Base-by-base conservation (phyloP, 2,888 invertebrate species). In the Amblyjoppa proteus region DNA sequence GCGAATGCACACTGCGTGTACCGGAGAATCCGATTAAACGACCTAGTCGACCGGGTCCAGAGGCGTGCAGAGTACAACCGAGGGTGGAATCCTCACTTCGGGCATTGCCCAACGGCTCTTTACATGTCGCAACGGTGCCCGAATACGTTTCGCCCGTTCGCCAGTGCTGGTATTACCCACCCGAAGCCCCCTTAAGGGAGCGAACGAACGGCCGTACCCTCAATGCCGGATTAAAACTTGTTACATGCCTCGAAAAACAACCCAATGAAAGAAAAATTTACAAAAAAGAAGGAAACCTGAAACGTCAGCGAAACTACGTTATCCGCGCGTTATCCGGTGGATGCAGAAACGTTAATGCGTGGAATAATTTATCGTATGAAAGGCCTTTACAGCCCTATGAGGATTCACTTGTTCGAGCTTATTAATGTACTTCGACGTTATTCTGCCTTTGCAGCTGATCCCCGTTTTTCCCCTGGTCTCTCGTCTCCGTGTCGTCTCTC, bases 391-490 rank as follows among this genome's bases (percentile, higher is more conserved):
- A 28, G 9, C 38, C 38, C 68, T 49, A 38, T 51, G 25, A 31
- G 28, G 45, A 11, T 38, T 45, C 51, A 45, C 68, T 68, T 20
- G 56, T 45, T 71, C 69, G 64, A 75, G 74, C 75, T 61, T 79
- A 78, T 82, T 82, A 82, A 82, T 69, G 74, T 66, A 70, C 51
- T 69, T 77, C 53, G 74, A 80, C 45, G 34, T 31, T 16, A 74
- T 71, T 64, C 58, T n/a, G 66, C 81, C 25, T 77, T 73, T 38
- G 34, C 51, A n/a, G 2, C 34, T 51, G 34, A 45, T 68, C 13
- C 68, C 11, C 38, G 58, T 69, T 64, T 28, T 20, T 34, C n/a
- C 49, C 68, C 49, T 41, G 51, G 28, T 70, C 79, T 25, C 51
- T 64, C 64, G 7, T 64, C 64, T 64, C 31, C 31, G 64, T 64